Evolutionary conservation across 2,797 vertebrate species (phyloP), one percentile per base, ranked within the genome.

Genomic region (Luscinia megarhynchos): DNA sequence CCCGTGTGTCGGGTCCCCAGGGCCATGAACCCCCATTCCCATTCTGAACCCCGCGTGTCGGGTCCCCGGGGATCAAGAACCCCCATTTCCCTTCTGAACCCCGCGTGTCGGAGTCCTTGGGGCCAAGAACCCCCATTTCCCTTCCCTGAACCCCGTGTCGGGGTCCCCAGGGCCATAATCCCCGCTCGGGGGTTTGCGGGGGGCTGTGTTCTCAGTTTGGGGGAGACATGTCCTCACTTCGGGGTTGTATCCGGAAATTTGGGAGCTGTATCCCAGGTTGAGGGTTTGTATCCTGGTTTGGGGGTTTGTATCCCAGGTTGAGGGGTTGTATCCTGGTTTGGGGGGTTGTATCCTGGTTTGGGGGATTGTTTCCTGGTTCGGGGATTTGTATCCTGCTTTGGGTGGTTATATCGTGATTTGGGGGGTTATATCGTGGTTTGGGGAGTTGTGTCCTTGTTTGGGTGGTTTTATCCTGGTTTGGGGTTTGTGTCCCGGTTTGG

Each of bases 171-270:
- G 8, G 13, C 12, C 38, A 0, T 1, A 9, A 38, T 27, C 29
- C 36, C 8, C 0, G 2, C 0, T 0, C 6, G 6, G 38, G 50
- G 40, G 0, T 3, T 30, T 38, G 40, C 0, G 7, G 6, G n/a
- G 30, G 43, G 36, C 21, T 9, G 15, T 12, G 6, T 34, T 21
- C 32, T 6, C 23, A 13, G 11, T n/a, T 41, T n/a, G 46, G 15
- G 30, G 20, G 5, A 5, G 27, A 20, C 66, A 12, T 12, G 10
- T 12, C 20, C 48, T 10, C 11, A 23, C 3, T 24, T 68, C 34
- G 48, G 53, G 43, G 10, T 5, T 12, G 3, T 63, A 7, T 40
- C 34, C 21, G 15, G 7, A 29, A 9, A 18, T 53, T 32, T 14
- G 48, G 67, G 29, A 24, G 27, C 34, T 51, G 8, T n/a, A 19